A percentile compares a stretch with the other conserved stretches of the same genome.
phyloP scores from a whole-genome alignment of 2,113 vertebrate genomes.

The Microtus montanus region DNA sequence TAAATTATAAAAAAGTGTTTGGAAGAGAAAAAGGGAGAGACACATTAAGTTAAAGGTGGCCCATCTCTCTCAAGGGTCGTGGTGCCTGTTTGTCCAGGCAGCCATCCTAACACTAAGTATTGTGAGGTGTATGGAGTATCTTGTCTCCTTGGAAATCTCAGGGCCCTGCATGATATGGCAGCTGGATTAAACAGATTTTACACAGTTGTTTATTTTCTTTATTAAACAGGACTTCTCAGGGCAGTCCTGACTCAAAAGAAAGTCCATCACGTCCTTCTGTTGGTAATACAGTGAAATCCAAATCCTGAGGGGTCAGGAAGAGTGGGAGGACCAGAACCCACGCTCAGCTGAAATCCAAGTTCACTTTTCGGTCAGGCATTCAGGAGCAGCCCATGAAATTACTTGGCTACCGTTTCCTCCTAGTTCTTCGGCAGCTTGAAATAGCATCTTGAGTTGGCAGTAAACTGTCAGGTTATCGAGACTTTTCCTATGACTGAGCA shows the following conservation, averaged over 20 bases:
- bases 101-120: not conserved
- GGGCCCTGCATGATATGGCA: not conserved
- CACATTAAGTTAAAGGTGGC: not conserved
- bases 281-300: conserved; percentile 59
- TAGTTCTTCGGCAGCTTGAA: conserved; percentile 79
- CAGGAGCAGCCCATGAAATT: conserved; percentile 79
- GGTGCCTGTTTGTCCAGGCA: not conserved
- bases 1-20: not conserved
- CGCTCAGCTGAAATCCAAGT: conserved; percentile 73
- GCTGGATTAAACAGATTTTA: conserved; percentile 12
- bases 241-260: not conserved
- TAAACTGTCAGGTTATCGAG: conserved; percentile 67
- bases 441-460: conserved; percentile 77
- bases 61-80: not conserved
- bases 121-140: not conserved
- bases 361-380: conserved; percentile 78
- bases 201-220: conserved; percentile 7
- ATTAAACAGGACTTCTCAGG: conserved; percentile 30
- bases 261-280: not conserved
- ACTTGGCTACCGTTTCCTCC: conserved; percentile 75
- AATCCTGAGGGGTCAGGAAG: conserved; percentile 45
- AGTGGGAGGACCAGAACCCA: conserved; percentile 73
- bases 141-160: conserved; percentile 8
- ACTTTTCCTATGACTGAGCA: conserved; percentile 70
- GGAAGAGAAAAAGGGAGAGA: not conserved